phyloP scores from a whole-genome alignment of 2,888 invertebrate species.

The Rhagonycha fulva region DNA sequence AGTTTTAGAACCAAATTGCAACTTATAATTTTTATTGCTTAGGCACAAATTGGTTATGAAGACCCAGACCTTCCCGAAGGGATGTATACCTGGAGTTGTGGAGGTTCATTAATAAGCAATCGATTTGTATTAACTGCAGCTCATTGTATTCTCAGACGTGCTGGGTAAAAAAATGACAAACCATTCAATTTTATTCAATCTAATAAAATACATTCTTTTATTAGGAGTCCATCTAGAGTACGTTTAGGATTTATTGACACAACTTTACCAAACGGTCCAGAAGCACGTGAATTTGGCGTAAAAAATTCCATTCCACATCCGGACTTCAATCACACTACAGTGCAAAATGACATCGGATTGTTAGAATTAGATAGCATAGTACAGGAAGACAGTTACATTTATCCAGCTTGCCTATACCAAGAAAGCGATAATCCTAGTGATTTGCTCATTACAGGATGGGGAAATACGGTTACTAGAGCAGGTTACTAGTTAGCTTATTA shows the following conservation, averaged over 20 bases:
- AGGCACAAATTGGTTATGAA: background rate
- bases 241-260: constrained; percentile 47
- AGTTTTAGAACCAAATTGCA: background rate
- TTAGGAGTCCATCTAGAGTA: constrained; percentile 32
- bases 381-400: constrained; percentile 42
- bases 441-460: constrained; percentile 56
- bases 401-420: constrained; percentile 57
- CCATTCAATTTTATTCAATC: background rate
- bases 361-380: constrained; percentile 47
- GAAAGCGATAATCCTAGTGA: constrained; percentile 43
- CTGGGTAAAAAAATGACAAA: constrained; percentile 6
- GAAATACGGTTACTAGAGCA: constrained; percentile 32
- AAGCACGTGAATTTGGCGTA: constrained; percentile 44
- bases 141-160: constrained; percentile 56
- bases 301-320: constrained; percentile 45
- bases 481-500: background rate
- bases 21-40: background rate
- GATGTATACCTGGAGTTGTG: constrained; percentile 52
- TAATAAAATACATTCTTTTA: background rate
- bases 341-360: constrained; percentile 54
- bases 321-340: constrained; percentile 46
- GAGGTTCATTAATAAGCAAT: constrained; percentile 60
- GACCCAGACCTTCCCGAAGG: background rate
- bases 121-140: constrained; percentile 63
- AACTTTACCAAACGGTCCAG: constrained; percentile 36